Percentiles rank a stretch among this genome's conserved stretches.
Conservation (phyloP, 2,888 invertebrate species). For the Caenorhabditis sp. region DNA sequence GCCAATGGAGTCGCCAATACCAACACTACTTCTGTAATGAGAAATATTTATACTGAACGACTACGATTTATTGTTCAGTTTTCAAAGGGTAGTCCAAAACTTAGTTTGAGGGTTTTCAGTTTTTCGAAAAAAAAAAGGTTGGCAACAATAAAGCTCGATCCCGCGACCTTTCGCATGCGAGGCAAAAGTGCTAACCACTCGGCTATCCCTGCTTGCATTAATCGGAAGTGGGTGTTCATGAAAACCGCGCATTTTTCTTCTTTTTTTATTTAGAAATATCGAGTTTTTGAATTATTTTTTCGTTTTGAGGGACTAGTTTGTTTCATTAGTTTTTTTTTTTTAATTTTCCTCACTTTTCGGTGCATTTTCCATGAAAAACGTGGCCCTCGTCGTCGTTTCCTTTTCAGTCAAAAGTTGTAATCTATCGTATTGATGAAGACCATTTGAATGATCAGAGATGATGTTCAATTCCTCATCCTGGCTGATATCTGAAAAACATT, state of each 20-base stretch:
- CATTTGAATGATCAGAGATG: conserved; percentile 11
- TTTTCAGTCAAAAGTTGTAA: conserved; percentile 57
- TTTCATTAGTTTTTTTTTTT: not conserved
- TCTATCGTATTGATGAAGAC: conserved; percentile 22
- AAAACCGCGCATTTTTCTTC: no score
- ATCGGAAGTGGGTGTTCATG: no score
- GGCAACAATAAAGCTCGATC: no score
- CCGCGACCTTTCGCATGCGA: no score
- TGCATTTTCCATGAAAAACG: conserved; percentile 47
- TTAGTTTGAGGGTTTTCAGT: no score
- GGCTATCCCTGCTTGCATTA: no score
- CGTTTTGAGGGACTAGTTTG: no score
- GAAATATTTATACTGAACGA: not conserved
- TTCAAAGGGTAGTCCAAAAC: no score
- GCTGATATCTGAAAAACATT: conserved; percentile 7
- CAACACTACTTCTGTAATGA: conserved; percentile 26
- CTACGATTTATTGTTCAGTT: not conserved
- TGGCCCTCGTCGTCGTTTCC: conserved; percentile 57
- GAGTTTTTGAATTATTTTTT: no score
- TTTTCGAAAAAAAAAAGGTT: no score
- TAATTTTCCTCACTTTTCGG: conserved; percentile 25
- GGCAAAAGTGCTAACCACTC: no score
- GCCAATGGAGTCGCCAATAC: conserved; percentile 4
- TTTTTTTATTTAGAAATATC: no score
- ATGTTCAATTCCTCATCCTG: conserved; percentile 17